Conservation (phyloP, 2,797 vertebrate species). For the Muscicapa comitata region DNA sequence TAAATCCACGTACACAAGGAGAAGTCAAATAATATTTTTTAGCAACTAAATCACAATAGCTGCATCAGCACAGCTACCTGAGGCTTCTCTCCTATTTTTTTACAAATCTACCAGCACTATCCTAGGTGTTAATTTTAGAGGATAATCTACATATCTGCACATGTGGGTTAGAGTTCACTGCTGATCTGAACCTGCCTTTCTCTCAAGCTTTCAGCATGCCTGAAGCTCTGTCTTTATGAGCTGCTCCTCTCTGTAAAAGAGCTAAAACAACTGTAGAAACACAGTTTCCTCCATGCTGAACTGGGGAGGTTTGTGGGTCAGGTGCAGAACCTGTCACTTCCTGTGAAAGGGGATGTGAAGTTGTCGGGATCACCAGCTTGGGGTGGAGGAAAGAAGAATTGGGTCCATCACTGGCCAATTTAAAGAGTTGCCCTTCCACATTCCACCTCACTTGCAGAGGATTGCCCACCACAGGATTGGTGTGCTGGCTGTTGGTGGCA, state of each 20-base stretch:
- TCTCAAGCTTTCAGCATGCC: not conserved
- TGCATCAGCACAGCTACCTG: not conserved
- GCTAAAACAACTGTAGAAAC: not conserved
- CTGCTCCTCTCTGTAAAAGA: not conserved
- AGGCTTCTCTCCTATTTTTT: not conserved
- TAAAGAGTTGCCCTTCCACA: not conserved
- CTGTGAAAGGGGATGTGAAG: not conserved
- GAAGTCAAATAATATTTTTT: not conserved
- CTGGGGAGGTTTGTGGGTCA: not conserved
- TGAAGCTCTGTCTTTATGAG: not conserved
- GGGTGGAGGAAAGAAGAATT: not conserved
- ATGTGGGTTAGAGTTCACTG: not conserved
- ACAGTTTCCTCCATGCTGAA: not conserved
- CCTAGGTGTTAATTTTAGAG: not conserved
- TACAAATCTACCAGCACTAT: not conserved
- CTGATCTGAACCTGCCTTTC: not conserved
- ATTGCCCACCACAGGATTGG: not conserved
- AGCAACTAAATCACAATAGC: not conserved
- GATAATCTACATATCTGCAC: not conserved
- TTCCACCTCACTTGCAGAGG: accelerated
- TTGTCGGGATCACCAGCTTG: not conserved
- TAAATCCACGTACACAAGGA: not conserved
- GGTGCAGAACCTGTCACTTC: not conserved
- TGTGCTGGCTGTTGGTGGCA: not conserved
- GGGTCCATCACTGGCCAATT: not conserved